Evolutionary conservation across 1,140 invertebrate species (phyloP), one percentile per base, ranked within the genome.

Genomic region (Drosophila pachea): DNA sequence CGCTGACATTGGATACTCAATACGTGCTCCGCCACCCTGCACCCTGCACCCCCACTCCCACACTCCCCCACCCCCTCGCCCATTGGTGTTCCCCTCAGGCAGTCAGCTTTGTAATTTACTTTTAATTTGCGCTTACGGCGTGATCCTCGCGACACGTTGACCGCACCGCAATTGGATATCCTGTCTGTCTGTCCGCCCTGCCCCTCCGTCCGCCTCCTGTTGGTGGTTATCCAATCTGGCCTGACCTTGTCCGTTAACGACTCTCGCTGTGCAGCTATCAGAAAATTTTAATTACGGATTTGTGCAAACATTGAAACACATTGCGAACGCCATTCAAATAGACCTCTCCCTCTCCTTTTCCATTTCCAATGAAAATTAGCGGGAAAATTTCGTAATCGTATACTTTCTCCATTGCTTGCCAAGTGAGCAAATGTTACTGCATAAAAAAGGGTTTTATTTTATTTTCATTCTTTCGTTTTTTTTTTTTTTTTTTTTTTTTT

Each of bases 41-140:
- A 22, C 49, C 49, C 43, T 43, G 12, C 11, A 8, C 16, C 8
- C 12, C 16, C 32, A 5, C n/a, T n/a, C n/a, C n/a, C n/a, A n/a
- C n/a, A n/a, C n/a, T 53, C 22, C 33, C 36, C 11, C 7, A 22
- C 16, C 11, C 33, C 9, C 5, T 36, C 22, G 12, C 11, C 7
- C 12, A 69, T 22, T 22, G 22, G 22, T 22, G 22, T 22, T 22
- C 22, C 22, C 22, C 38, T 35, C 35, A 56, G 63, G 40, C 74
- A 78, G 67, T 82, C 67, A 81, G 77, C 71, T 82, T 58, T 82
- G 63, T 82, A 82, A 82, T 84, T 84, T 71, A 54, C 45, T 71
- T 81, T 74, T 76, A 77, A 81, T 81, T 78, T 83, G 79, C 65
- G 75, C 60, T 48, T 58, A 49, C 61, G 62, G 68, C 65, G 78